Conservation (phyloP, 1,140 invertebrate genomes). For the Aphaenogaster ashmeadi region DNA sequence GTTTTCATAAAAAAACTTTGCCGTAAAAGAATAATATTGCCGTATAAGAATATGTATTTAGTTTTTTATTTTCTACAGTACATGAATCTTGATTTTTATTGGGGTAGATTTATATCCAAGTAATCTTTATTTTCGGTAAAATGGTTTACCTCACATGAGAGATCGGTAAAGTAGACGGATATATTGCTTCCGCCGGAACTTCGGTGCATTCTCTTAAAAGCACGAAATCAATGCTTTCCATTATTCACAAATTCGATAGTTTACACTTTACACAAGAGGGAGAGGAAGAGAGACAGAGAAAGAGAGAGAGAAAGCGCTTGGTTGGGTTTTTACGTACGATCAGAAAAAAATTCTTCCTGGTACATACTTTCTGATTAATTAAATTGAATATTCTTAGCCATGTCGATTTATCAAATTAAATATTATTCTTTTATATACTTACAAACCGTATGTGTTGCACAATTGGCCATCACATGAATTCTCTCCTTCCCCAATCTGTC, state of each 20-base stretch:
- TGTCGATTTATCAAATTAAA: conserved; percentile 15
- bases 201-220: conserved; percentile 29
- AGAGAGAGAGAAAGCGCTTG: neutral
- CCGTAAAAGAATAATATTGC: neutral
- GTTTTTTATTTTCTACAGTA: neutral
- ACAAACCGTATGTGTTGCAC: conserved; percentile 29
- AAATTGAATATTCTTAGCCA: neutral
- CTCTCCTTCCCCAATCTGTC: neutral
- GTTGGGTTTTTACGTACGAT: neutral
- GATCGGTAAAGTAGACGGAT: conserved; percentile 8
- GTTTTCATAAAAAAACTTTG: neutral
- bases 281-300: neutral
- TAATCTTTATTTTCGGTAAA: conserved; percentile 18
- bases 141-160: neutral
- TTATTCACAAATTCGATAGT: conserved; percentile 37
- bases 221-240: conserved; percentile 27
- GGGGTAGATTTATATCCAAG: neutral
- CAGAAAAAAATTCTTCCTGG: conserved; percentile 9
- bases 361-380: conserved; percentile 14
- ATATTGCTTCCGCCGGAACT: neutral
- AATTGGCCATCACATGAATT: conserved; percentile 56
- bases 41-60: neutral
- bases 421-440: neutral
- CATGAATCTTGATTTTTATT: neutral
- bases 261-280: neutral